Base-by-base conservation (phyloP, 1,140 invertebrate species). In the Periplaneta americana region DNA sequence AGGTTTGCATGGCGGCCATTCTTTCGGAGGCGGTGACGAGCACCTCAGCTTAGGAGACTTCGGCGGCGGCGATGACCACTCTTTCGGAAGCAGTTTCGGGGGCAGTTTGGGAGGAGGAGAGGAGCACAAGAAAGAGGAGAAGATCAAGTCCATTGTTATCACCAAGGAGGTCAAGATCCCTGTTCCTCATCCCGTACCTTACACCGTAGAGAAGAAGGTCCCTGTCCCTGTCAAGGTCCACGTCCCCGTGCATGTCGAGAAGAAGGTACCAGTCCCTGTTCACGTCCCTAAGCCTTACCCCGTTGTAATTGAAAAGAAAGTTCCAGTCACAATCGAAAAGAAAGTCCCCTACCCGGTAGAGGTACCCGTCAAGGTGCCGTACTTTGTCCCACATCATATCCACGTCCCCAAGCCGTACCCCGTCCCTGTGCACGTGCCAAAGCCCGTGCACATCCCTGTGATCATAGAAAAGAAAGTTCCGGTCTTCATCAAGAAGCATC, bases 341-440 rank as follows among this genome's bases (percentile, higher is more conserved):
- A 57, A 15, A 33, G 66, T 81, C 2, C 82, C 82, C 11, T 83
- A 81, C 31, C 57, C 80, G 11, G 82, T 95, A 6, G 32, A 83
- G 37, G 82, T 83, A 9, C 93, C 93, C 88, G 93, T 95, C 34
- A 95, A 95, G 85, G 94, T 95, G 86, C 94, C 93, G 32, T 94
- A 95, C 0, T 93, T 94, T 86, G 93, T 94, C 83, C 94, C 94
- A 2, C 95, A 93, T 86, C 94, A 94, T 90, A 28, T 77, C 28
- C 35, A 34, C 34, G 75, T 34, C 34, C 34, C n/a, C 31, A 77
- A 34, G 75, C 34, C 34, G 22, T 34, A 77, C 6, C 35, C 75
- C 11, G 75, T 37, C 1, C 34, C 22, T 22, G 15, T 77, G 1
- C 75, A 22, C n/a, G 75, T 77, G 31, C 34, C 34, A 5, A 34